A percentile compares a stretch with the other conserved stretches of the same genome.
phyloP scores from a whole-genome alignment of 64 coral and sea anemone species.

The Catalaphyllia jardinei region DNA sequence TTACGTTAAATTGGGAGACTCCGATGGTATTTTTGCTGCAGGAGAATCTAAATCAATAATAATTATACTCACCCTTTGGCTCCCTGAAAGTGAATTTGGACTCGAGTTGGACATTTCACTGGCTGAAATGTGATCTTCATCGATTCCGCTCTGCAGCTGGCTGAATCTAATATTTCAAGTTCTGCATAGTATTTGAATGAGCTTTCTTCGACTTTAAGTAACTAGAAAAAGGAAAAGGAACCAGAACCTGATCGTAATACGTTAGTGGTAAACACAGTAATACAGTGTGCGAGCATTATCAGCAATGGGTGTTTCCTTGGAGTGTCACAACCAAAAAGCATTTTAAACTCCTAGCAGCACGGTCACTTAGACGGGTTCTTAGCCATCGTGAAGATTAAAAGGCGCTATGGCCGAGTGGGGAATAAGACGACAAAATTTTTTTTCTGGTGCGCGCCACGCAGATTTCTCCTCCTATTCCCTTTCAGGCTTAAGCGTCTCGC shows the following conservation, averaged over 20 bases:
- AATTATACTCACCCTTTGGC: not conserved
- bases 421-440: too few species aligned
- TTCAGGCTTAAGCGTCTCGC: too few species aligned
- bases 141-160: not conserved
- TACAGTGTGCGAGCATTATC: too few species aligned
- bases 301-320: too few species aligned
- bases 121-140: constrained; percentile 31
- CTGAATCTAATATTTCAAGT: constrained; percentile 32
- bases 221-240: not conserved
- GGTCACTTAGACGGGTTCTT: too few species aligned
- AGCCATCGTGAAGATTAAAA: too few species aligned
- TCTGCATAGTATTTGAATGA: not conserved
- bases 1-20: not conserved
- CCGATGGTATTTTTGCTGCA: not conserved
- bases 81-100: not conserved
- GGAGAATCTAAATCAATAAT: not conserved
- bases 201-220: constrained; percentile 21
- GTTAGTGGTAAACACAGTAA: too few species aligned
- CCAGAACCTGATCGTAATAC: not conserved
- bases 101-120: not conserved
- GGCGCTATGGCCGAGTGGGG: too few species aligned
- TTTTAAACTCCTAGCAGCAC: too few species aligned
- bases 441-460: too few species aligned
- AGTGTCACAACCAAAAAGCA: too few species aligned
- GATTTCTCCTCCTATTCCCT: too few species aligned